These are phyloP conservation scores for Aphelenchoides fujianensis DNA, from an alignment of 1,140 invertebrate genomes.

Conservation along the genomic window DNA sequence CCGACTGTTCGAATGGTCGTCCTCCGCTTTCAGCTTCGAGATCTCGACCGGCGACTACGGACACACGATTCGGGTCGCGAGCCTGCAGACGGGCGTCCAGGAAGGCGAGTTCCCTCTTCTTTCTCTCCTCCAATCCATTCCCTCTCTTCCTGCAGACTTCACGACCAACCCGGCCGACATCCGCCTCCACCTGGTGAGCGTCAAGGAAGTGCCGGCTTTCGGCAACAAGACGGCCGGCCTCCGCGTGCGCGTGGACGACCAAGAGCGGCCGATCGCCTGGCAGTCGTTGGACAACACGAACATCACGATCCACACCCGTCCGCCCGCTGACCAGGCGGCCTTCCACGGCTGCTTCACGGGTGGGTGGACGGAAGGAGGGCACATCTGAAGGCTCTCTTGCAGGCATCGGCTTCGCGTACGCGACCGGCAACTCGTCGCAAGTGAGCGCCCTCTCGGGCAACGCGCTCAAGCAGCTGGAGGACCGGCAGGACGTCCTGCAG, in stretches of 20 bases:
- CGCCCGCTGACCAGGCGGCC: not conserved
- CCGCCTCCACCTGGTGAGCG: not conserved
- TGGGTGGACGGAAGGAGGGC: too few relatives aligned
- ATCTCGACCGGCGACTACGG: not conserved
- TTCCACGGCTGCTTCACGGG: not conserved
- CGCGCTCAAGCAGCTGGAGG: not conserved
- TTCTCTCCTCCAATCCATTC: not conserved
- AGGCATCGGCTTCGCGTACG: not conserved
- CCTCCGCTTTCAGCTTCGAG: not conserved
- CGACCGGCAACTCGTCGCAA: not conserved
- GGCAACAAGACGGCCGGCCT: not conserved
- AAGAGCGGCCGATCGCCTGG: not conserved
- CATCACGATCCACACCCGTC: not conserved
- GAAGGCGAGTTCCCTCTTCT: not conserved
- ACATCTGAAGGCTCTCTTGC: not conserved
- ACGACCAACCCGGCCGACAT: not conserved
- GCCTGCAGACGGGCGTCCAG: not conserved
- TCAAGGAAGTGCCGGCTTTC: not conserved
- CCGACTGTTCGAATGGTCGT: not conserved
- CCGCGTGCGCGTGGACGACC: not conserved
- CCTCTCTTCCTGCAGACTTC: not conserved
- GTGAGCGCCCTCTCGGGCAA: not conserved
- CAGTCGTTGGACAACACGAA: not conserved
- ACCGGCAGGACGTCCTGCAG: not conserved
- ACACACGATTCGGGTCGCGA: not conserved